Conservation (phyloP, 30 jellyfish, hydroid and myxozoan species). For the Turritopsis dohrnii region DNA sequence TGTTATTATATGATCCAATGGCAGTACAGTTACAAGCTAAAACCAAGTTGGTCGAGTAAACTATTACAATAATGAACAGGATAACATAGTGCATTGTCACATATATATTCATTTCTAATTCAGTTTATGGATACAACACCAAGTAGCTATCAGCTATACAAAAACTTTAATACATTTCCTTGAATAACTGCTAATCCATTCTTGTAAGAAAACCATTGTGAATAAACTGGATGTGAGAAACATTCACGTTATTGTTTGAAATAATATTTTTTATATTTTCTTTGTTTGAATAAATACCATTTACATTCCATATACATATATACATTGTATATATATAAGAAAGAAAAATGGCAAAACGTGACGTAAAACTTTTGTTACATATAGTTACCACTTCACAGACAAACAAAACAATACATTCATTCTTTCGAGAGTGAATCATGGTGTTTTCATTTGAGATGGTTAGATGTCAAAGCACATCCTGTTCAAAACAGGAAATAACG, state of each 20-base stretch:
- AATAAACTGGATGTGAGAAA: neutral
- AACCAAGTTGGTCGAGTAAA: constrained; percentile 17
- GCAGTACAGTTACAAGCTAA: constrained; percentile 62
- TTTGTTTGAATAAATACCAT: too few species aligned
- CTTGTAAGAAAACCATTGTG: neutral
- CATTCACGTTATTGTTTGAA: neutral
- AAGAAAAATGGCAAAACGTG: neutral
- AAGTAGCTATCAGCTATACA: neutral
- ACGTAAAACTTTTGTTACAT: neutral
- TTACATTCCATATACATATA: too few species aligned
- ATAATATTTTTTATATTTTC: too few species aligned
- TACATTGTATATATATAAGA: too few species aligned
- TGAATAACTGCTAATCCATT: neutral
- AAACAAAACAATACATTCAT: neutral
- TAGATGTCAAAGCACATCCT: neutral
- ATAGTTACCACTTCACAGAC: neutral
- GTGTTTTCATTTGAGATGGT: neutral
- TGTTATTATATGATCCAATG: constrained; percentile 37
- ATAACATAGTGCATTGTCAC: neutral
- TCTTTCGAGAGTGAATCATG: neutral
- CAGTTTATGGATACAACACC: neutral
- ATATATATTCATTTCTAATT: neutral
- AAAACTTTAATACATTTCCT: neutral
- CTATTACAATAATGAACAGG: neutral
- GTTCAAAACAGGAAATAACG: neutral